Base-by-base conservation (phyloP, 2,113 vertebrate species). In the Procavia capensis region DNA sequence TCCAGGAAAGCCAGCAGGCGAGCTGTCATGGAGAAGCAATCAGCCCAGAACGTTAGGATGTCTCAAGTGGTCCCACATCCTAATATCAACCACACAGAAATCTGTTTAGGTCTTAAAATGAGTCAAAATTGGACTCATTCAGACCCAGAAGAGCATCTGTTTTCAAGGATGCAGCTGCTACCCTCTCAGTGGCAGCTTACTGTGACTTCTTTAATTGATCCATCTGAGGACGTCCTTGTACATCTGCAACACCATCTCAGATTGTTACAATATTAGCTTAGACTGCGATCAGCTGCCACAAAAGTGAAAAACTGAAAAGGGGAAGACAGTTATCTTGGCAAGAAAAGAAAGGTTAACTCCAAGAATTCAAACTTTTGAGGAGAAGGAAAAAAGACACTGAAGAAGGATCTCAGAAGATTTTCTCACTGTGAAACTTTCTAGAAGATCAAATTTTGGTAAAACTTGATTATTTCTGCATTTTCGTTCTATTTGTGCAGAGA, bases 151-250 rank as follows among this genome's bases (percentile, higher is more conserved):
- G 97, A 97, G 97, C 97, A 98, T 98, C 96, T 98, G 96, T 97
- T 97, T 97, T 97, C 96, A 97, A 97, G 97, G 97, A 91, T 97
- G 97, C 97, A 98, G 97, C 96, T 97, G 97, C 91, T 85, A 50
- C 41, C 81, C 84, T 97, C 90, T 96, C 94, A 79, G 63, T 94
- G 91, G 96, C 94, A 96, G 95, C 91, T 96, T 80, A 88, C 95
- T 95, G 95, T 94, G 95, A 93, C 97, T 97, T 96, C 95, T 96
- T 91, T 95, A 97, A 97, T 97, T 92, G 96, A 93, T 83, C 95
- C 96, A 81, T 92, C 81, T 27, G 76, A 97, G 94, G 66, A 85
- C 86, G 96, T 93, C 97, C 96, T 96, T 92, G 88, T 91, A 68
- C 94, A 96, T 96, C 96, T 96, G 96, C 63, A 96, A 85, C 96